A percentile compares a stretch with the other conserved stretches of the same genome.
These are phyloP conservation scores for Eupithecia insigniata DNA, from an alignment of 2,888 invertebrate genomes.

Conservation along the genomic window DNA sequence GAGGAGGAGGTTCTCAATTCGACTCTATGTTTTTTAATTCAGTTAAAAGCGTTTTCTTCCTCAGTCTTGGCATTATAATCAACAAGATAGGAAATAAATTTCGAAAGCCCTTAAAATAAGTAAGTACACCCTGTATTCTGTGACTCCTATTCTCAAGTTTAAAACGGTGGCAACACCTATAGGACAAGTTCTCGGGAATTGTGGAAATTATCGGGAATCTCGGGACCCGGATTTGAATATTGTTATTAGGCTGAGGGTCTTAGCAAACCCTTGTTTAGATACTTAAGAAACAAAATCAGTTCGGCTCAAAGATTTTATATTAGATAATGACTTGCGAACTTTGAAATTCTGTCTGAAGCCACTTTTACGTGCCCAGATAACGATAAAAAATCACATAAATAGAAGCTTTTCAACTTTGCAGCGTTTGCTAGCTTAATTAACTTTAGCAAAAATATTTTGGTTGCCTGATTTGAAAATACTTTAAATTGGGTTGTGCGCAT, in stretches of 20 bases:
- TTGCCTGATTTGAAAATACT: neutral
- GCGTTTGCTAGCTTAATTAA: neutral
- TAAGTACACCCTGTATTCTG: neutral
- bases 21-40: no score
- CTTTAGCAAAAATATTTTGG: neutral
- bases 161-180: slow-evolving; percentile 24
- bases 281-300: slow-evolving; percentile 11
- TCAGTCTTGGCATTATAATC: neutral
- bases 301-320: slow-evolving; percentile 14
- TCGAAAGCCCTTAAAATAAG: neutral
- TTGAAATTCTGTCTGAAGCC: neutral
- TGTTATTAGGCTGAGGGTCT: slow-evolving; percentile 7
- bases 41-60: neutral
- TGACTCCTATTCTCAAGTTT: slow-evolving; percentile 16
- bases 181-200: slow-evolving; percentile 25
- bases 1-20: no score
- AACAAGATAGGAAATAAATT: neutral
- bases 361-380: neutral
- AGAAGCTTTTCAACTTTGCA: neutral
- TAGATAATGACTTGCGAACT: slow-evolving; percentile 7
- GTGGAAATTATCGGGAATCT: slow-evolving; percentile 30
- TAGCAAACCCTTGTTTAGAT: slow-evolving; percentile 14
- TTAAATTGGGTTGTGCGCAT: neutral
- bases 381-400: neutral
- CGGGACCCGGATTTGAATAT: slow-evolving; percentile 12